These are phyloP conservation scores for Catamblyrhynchus diadema DNA, from an alignment of 2,797 vertebrate species.

Conservation along the genomic window DNA sequence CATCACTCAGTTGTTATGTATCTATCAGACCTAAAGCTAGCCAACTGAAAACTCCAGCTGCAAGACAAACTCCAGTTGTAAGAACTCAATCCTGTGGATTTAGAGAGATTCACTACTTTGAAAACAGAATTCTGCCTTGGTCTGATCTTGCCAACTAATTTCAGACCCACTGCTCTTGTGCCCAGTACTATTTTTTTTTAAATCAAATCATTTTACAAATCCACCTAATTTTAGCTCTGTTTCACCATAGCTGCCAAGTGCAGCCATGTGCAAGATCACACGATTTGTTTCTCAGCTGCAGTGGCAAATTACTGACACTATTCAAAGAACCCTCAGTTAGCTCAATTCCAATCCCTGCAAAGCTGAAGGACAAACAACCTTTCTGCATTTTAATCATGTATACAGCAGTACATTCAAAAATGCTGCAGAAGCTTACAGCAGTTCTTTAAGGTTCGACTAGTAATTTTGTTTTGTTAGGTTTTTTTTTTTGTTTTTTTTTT, in stretches of 20 bases:
- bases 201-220: not conserved
- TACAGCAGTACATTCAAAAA: not conserved
- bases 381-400: not conserved
- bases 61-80: not conserved
- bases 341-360: not conserved
- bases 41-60: not conserved
- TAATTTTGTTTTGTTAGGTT: not conserved
- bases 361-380: not conserved
- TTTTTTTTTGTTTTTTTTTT: not conserved
- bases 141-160: not conserved
- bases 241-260: not conserved
- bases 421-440: not conserved
- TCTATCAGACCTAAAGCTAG: not conserved
- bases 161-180: not conserved
- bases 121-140: not conserved
- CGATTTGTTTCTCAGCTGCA: not conserved
- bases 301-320: not conserved
- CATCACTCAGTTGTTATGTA: rapidly evolving
- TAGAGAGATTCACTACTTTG: not conserved
- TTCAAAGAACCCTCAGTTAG: not conserved
- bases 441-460: not conserved
- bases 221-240: not conserved
- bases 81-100: not conserved
- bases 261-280: not conserved
- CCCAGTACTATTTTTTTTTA: not conserved